Conservation (phyloP, 2,888 invertebrate species). For the Chalcis sispes region DNA sequence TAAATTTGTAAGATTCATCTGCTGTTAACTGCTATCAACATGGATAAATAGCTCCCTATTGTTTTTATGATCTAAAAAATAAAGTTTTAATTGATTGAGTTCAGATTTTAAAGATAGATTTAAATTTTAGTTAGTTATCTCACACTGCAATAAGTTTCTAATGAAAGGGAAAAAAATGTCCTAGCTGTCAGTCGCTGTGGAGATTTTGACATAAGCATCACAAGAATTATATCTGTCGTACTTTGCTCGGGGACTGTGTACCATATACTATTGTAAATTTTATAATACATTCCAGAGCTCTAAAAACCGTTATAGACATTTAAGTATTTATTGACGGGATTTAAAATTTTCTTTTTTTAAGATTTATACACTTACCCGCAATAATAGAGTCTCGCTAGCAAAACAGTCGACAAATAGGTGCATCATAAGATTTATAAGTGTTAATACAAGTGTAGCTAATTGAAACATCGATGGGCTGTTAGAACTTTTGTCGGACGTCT, state of each 20-base stretch:
- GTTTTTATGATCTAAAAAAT: conserved; percentile 35
- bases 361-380: neutral
- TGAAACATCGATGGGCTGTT: neutral
- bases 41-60: conserved; percentile 35
- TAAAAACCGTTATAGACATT: neutral
- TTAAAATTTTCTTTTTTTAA: no score
- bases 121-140: neutral
- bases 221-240: neutral
- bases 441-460: neutral
- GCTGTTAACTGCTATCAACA: conserved; percentile 30
- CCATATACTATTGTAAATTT: neutral
- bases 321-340: neutral
- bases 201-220: neutral
- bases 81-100: neutral
- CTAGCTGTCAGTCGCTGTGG: neutral
- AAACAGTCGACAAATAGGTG: neutral
- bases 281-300: neutral
- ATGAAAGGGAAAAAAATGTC: neutral
- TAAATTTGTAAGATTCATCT: neutral
- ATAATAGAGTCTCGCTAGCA: neutral
- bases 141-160: conserved; percentile 38
- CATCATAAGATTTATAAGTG: neutral
- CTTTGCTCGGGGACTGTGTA: neutral
- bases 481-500: neutral
- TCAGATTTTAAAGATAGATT: neutral